Base-by-base conservation (phyloP, 2,797 vertebrate genomes). In the Pseudomugil tenellus region DNA sequence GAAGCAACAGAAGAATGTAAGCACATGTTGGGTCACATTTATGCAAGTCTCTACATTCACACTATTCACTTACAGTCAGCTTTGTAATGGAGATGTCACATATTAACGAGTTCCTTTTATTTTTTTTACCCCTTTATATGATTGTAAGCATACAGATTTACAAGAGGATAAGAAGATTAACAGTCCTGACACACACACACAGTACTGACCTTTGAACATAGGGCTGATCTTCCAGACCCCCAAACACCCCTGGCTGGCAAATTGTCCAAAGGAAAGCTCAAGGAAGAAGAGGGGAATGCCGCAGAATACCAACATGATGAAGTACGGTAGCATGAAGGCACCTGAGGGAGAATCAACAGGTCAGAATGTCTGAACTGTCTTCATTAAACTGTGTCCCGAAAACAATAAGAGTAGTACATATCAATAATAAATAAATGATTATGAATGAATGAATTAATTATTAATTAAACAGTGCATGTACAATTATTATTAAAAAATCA, bases 261-360 rank as follows among this genome's bases (percentile, higher is more conserved):
- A 99, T 91, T 99, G 98, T 23, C 98, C 98, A 0, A 99, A 99
- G 68, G 98, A 98, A 41, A 99, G 95, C 84, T 99, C 98, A 79
- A 99, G 95, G 92, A 99, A 99, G 93, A 99, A 99, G 78, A 99
- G 96, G 0, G 98, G 98, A 70, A 99, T 98, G 55, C 98, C 98
- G 0, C 98, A 99, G 89, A 99, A 99, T 58, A 98, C 94, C 85
- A 99, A 88, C 98, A 99, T 99, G 93, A 99, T 95, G 87, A 99
- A 97, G 88, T 99, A 99, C 3, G 98, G 98, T 56, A 99, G 93
- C 97, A 99, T 96, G 94, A 99, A 99, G 83, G 98, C 98, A 80
- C 98, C 98, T 99, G 25, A 63, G 69, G 39, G 39, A 65, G 13
- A 70, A 16, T 39, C 2, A 72, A 23, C 1, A 19, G 29, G 8